Evolutionary conservation across 2,888 invertebrate species (phyloP), one percentile per base, ranked within the genome.

Genomic region (Chironomus riparius): DNA sequence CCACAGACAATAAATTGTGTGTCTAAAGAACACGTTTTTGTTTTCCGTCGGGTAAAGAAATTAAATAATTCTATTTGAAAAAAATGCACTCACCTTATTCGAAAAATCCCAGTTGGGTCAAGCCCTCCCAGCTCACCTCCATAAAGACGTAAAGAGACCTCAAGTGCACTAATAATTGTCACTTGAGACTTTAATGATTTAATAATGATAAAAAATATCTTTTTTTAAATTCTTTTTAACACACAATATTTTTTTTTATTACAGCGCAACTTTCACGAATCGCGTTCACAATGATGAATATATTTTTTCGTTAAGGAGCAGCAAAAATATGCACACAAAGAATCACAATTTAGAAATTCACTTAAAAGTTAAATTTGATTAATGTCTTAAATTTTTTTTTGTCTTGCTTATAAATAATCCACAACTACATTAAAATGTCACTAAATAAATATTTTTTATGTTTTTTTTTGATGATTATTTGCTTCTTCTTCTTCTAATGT

Each of bases 101-200:
- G 18, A 62, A 65, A 74, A 24, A 74, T 74, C 74, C 74, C 74
- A 68, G 68, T 74, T 68, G 74, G 74, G 74, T 68, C 21, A 18
- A 68, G 50, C 74, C 68, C 68, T 74, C 48, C 74, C 74, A 74
- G 74, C 74, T 68, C 68, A 56, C 74, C 74, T 74, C 74, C 74
- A 74, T 74, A 74, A 65, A 74, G 74, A 62, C 48, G 47, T 38
- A 48, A 22, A 38, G 48, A 74, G 68, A 22, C 74, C 72, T 61
- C 72, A 72, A 72, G 61, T 72, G 61, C 72, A 65, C 62, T 15
- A 50, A 21, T 62, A 28, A 62, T 62, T 72, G 72, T 72, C 72
- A 72, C 72, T 71, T 72, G 72, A 72, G 62, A 47, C 18, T 65
- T 38, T 38, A 10, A 38, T 38, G 38, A 38, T 38, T 38, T 7